These are phyloP conservation scores for Drosophila paracracens DNA, from an alignment of 2,888 invertebrate genomes.

Conservation along the genomic window DNA sequence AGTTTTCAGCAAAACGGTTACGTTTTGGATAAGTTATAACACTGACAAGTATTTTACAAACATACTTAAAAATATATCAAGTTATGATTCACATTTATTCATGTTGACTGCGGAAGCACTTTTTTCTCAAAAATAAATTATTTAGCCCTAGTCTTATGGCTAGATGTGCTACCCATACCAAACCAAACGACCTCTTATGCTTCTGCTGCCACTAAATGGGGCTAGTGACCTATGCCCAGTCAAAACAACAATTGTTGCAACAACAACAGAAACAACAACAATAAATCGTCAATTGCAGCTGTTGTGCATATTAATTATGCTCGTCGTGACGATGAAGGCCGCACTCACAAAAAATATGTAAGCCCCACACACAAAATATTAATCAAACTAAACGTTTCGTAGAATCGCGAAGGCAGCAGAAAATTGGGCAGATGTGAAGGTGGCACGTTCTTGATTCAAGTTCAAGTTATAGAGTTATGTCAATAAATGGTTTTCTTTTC, in stretches of 20 bases:
- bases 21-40: not conserved
- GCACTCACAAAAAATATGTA: conserved; percentile 20
- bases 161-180: not conserved
- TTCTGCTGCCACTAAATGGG: conserved; percentile 1
- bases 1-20: not conserved
- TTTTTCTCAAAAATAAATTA: not conserved
- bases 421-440: conserved; percentile 20
- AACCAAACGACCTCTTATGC: not conserved
- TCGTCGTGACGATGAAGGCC: conserved; percentile 38
- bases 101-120: not conserved
- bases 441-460: conserved; percentile 53
- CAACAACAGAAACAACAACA: conserved; percentile 13
- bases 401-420: conserved; percentile 43
- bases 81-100: not conserved
- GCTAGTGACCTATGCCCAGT: conserved; percentile 45
- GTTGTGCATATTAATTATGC: conserved; percentile 58
- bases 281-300: conserved; percentile 29
- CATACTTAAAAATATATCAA: not conserved
- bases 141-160: not conserved
- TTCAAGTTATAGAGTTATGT: conserved; percentile 15
- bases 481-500: not conserved
- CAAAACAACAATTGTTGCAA: conserved; percentile 16
- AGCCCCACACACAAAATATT: conserved; percentile 3
- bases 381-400: not conserved
- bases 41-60: not conserved